phyloP scores from a whole-genome alignment of 2,113 vertebrate species.

The Capreolus pygargus region DNA sequence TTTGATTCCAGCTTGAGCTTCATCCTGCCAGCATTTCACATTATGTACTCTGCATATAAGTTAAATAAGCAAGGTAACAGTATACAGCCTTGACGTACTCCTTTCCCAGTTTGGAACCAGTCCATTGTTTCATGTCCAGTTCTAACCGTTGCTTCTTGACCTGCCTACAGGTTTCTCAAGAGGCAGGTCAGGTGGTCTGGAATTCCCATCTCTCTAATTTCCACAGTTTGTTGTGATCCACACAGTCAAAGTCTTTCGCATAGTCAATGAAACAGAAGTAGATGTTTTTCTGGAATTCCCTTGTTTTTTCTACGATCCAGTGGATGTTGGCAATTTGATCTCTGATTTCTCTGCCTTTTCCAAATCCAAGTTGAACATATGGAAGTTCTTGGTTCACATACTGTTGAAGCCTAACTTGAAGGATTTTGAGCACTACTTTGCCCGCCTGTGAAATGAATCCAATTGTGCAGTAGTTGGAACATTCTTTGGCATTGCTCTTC shows the following conservation, averaged over 20 bases:
- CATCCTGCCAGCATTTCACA: rapidly evolving
- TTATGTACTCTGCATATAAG: not conserved
- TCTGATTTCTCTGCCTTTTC: not conserved
- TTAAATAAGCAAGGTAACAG: not conserved
- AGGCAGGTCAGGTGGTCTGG: no score
- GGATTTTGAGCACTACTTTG: not conserved
- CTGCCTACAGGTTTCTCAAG: no score
- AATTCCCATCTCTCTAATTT: not conserved
- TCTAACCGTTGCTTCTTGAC: no score
- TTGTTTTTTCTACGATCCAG: no score
- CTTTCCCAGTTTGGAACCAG: not conserved
- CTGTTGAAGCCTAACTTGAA: not conserved
- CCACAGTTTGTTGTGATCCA: not conserved
- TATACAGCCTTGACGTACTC: not conserved
- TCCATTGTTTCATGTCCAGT: not conserved
- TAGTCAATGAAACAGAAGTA: not conserved
- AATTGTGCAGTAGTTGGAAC: not conserved
- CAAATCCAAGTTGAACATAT: not conserved
- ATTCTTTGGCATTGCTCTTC: not conserved
- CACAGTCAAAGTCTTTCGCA: not conserved
- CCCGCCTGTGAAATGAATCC: not conserved
- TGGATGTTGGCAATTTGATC: not conserved
- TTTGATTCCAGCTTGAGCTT: not conserved
- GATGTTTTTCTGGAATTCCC: not conserved
- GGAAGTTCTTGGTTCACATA: not conserved